Evolutionary conservation across 1,140 invertebrate species (phyloP).

Genomic region (Drosophila parabipectinata): DNA sequence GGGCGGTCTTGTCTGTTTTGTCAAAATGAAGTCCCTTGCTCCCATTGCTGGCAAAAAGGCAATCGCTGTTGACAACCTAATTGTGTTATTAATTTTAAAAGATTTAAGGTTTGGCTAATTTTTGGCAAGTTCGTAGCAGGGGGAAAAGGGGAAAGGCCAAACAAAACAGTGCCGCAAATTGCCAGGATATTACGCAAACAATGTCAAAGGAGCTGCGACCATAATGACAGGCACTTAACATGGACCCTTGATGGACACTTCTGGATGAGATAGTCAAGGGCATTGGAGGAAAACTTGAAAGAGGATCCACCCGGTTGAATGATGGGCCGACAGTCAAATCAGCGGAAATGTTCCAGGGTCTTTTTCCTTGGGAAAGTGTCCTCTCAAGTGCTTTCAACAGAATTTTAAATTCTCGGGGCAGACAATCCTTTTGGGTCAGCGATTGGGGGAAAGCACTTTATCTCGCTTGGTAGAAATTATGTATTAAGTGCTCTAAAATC

Average conservation of each 20-base stretch:
- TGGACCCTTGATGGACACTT: conserved; percentile 20
- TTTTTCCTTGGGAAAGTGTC: neutral
- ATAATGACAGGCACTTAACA: conserved; percentile 22
- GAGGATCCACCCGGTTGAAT: neutral
- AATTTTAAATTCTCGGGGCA: neutral
- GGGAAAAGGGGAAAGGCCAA: neutral
- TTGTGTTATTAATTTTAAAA: conserved; percentile 29
- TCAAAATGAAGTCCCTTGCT: conserved; percentile 4
- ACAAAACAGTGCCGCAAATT: conserved; percentile 14
- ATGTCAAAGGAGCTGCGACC: conserved; percentile 27
- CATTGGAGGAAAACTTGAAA: neutral
- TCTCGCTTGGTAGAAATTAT: conserved; percentile 19
- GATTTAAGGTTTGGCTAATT: conserved; percentile 21
- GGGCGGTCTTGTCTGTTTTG: neutral
- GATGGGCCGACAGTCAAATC: neutral
- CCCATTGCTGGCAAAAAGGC: conserved; percentile 3
- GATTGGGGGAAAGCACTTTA: conserved; percentile 22
- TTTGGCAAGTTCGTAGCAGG: neutral
- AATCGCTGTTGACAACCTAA: conserved; percentile 1
- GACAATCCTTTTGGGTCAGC: conserved; percentile 10
- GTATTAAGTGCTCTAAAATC: conserved; percentile 4
- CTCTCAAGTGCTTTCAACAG: neutral
- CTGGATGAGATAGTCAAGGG: neutral
- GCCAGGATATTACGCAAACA: conserved; percentile 26
- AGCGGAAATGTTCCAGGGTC: neutral